A percentile compares a stretch with the other conserved stretches of the same genome.
phyloP scores from a whole-genome alignment of 2,797 vertebrate species.

The Aerospiza tachiro region DNA sequence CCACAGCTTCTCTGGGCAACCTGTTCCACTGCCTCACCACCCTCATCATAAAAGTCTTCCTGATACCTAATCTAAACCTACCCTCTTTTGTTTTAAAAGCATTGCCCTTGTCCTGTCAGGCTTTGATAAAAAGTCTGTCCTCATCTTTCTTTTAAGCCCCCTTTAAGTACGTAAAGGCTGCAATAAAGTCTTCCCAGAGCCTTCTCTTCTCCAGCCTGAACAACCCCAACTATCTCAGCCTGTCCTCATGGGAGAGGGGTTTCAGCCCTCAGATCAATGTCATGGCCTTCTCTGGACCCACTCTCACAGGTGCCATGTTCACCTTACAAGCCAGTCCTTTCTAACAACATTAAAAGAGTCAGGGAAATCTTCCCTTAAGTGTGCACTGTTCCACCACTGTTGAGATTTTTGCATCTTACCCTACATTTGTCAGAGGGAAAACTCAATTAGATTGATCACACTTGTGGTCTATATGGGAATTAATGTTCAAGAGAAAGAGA shows the following conservation, averaged over 20 bases:
- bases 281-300: background rate
- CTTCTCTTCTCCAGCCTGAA: background rate
- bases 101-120: background rate
- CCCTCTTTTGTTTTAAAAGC: background rate
- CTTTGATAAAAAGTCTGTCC: background rate
- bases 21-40: background rate
- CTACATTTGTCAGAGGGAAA: background rate
- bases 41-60: background rate
- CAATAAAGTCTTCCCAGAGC: accelerated
- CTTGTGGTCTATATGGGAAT: background rate
- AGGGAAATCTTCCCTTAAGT: background rate
- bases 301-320: background rate
- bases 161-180: background rate
- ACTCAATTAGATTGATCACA: background rate
- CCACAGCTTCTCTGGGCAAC: background rate
- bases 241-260: background rate
- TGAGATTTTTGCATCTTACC: background rate
- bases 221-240: background rate
- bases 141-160: background rate
- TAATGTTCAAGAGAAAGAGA: background rate
- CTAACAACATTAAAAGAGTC: background rate
- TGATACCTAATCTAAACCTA: background rate
- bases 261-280: background rate
- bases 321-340: background rate
- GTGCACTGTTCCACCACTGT: background rate